phyloP scores from a whole-genome alignment of 2,888 invertebrate genomes.

The Brachyopa scutellaris region DNA sequence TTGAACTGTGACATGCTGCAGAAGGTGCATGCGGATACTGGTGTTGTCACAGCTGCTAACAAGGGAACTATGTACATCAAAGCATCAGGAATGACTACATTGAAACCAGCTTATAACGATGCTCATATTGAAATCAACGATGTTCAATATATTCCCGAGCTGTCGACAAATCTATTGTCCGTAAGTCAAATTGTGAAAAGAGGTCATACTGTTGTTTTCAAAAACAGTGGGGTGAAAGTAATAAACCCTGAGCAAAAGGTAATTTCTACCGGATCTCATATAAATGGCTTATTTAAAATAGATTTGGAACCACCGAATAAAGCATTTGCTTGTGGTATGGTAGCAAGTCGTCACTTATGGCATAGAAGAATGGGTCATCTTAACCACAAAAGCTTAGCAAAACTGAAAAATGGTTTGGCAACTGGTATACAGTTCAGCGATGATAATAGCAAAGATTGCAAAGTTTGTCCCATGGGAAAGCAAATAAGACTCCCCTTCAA shows the following conservation, averaged over 20 bases:
- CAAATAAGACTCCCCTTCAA: conserved; percentile 73
- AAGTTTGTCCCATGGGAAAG: conserved; percentile 73
- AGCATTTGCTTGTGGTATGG: neutral
- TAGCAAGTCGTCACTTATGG: neutral
- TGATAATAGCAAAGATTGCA: conserved; percentile 57
- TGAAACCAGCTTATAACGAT: too few relatives aligned
- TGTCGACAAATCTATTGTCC: too few relatives aligned
- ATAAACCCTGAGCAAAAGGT: conserved; percentile 2
- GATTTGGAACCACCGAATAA: neutral
- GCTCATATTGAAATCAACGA: too few relatives aligned
- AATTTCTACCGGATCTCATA: too few relatives aligned
- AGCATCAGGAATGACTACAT: too few relatives aligned
- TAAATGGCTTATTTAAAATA: neutral
- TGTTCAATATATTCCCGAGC: too few relatives aligned
- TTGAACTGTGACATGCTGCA: too few relatives aligned
- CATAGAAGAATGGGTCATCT: conserved; percentile 47
- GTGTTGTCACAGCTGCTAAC: too few relatives aligned
- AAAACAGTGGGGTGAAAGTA: neutral
- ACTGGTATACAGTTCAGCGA: conserved; percentile 27
- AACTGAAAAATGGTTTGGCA: conserved; percentile 28
- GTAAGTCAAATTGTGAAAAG: conserved; percentile 32
- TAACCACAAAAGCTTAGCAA: conserved; percentile 24
- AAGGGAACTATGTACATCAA: too few relatives aligned
- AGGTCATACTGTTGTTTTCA: conserved; percentile 29
- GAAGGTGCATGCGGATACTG: too few relatives aligned